Evolutionary conservation across 2,797 vertebrate species (phyloP).

Genomic region (Heliangelus exortis): DNA sequence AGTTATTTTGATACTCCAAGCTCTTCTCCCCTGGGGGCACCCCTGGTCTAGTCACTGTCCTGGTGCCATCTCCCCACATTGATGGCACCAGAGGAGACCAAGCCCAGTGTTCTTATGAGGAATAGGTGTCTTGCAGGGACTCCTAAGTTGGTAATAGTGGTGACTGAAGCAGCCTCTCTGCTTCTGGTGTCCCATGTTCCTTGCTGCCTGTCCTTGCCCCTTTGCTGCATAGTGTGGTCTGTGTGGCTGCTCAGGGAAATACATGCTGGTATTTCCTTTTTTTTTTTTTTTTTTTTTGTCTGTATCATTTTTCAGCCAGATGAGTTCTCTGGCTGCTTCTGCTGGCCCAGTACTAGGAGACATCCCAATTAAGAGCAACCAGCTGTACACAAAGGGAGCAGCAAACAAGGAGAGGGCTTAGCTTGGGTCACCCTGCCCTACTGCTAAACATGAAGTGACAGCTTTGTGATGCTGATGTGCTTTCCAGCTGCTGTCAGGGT

Average conservation of each 20-base stretch:
- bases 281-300: background rate
- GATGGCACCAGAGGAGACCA: background rate
- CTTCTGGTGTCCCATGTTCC: background rate
- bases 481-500: background rate
- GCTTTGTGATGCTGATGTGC: background rate
- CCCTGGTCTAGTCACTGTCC: background rate
- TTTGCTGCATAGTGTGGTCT: background rate
- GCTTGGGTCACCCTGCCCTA: background rate
- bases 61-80: background rate
- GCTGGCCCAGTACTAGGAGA: background rate
- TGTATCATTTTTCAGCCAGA: background rate
- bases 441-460: background rate
- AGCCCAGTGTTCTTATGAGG: background rate
- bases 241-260: background rate
- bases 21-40: background rate
- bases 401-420: background rate
- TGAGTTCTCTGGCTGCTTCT: background rate
- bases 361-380: background rate
- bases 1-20: background rate
- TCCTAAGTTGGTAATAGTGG: background rate
- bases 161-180: background rate
- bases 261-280: fast-evolving
- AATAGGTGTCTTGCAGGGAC: background rate
- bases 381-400: background rate
- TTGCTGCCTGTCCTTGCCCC: background rate